These are phyloP conservation scores for Fulmarus glacialis DNA, from an alignment of 2,113 vertebrate species.

Conservation along the genomic window DNA sequence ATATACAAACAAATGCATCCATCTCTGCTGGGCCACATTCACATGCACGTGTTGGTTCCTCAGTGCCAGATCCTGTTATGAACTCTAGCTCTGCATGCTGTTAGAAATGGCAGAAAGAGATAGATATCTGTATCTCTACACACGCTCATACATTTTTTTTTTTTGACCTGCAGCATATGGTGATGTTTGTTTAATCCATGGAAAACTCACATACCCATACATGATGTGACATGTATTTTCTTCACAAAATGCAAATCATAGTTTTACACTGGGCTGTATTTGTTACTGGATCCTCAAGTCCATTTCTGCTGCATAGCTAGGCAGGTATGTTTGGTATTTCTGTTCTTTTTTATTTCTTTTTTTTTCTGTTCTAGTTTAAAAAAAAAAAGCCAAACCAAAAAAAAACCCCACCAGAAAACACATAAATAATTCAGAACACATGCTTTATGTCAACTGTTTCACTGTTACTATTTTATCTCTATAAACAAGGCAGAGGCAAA, in stretches of 20 bases:
- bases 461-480: slow-evolving; percentile 21
- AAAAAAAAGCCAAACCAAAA: neutral
- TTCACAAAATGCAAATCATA: neutral
- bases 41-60: neutral
- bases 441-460: slow-evolving; percentile 12
- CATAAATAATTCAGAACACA: slow-evolving; percentile 26
- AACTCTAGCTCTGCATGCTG: neutral
- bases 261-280: neutral
- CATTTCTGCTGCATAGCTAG: neutral
- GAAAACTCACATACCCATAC: neutral
- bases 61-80: slow-evolving; percentile 44
- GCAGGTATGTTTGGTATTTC: neutral
- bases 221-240: neutral
- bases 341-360: fast-evolving
- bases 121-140: neutral
- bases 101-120: slow-evolving; percentile 30
- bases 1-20: neutral
- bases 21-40: slow-evolving; percentile 21
- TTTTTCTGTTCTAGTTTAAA: neutral
- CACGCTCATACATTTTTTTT: neutral
- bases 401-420: neutral
- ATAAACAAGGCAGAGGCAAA: neutral
- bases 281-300: neutral
- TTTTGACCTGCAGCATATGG: neutral
- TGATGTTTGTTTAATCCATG: neutral